Evolutionary conservation across 2,888 invertebrate species (phyloP), one percentile per base, ranked within the genome.

Genomic region (Philhelius pedissequus): DNA sequence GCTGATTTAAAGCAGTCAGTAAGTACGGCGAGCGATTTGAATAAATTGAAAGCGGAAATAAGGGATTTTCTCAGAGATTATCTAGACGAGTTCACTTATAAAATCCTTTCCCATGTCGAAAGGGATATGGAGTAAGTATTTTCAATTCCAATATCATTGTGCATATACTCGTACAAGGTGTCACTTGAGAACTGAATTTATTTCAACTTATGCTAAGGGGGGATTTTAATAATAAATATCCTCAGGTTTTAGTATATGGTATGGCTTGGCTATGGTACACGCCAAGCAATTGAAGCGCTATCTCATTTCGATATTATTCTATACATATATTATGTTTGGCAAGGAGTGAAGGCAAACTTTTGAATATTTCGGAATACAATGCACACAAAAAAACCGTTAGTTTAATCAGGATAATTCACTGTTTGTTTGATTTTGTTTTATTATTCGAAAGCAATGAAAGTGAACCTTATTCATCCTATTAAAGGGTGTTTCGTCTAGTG

Each of bases 111-210:
- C 3, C 90, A 92, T 62, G 89, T 92, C 40, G 90, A 91, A 62
- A 87, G 92, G 11, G 92, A 92, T 87, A 92, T 92, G 92, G 89
- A 90, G 91, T 92, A 82, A 87, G 90, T 88, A 18, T 13, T 71
- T 27, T 11, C 22, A 52, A 15, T 71, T 27, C 11, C 22, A 52
- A 15, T 38, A 52, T 11, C 5, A 20, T 38, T 52, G 38, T 68
- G 27, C 38, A 52, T 68, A n/a, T n/a, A n/a, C n/a, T n/a, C n/a
- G n/a, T n/a, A n/a, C n/a, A 27, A 35, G 52, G 25, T 68, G 60
- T 60, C 60, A 25, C 18, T 62, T 25, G 25, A 62, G 60, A 62
- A 62, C 27, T 62, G 43, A 62, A 62, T 62, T 62, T 62, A 43
- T 62, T 43, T 43, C 25, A 40, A 43, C 43, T 43, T 27, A 43